A percentile compares a stretch with the other conserved stretches of the same genome.
Evolutionary conservation across 2,113 vertebrate species (phyloP).

Genomic region (Pungitius pungitius): DNA sequence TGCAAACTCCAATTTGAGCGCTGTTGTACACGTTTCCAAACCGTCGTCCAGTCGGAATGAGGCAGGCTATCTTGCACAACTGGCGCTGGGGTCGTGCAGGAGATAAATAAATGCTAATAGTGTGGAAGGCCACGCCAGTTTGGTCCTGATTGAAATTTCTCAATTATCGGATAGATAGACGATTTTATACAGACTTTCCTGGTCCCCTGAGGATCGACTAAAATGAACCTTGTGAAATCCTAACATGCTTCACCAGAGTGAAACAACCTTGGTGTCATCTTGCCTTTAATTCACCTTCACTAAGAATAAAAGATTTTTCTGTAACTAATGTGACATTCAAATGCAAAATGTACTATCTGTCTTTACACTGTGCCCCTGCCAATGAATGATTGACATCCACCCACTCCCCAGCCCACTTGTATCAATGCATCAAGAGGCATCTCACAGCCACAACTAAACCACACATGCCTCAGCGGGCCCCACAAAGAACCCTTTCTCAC

Average conservation of each 20-base stretch:
- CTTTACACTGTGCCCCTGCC: slow-evolving; percentile 31
- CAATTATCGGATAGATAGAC: neutral
- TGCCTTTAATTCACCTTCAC: slow-evolving; percentile 4
- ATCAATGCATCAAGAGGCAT: slow-evolving; percentile 52
- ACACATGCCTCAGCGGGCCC: slow-evolving; percentile 58
- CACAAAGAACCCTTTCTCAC: slow-evolving; percentile 52
- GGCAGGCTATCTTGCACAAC: neutral
- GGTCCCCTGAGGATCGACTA: neutral
- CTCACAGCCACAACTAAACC: slow-evolving; percentile 57
- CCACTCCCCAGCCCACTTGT: slow-evolving; percentile 48
- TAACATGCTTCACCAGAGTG: neutral
- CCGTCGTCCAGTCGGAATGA: neutral
- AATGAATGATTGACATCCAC: slow-evolving; percentile 67
- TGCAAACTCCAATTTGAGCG: slow-evolving; percentile 1
- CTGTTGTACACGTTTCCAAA: slow-evolving; percentile 6
- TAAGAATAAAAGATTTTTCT: slow-evolving; percentile 26
- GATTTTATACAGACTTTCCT: neutral
- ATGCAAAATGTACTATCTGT: slow-evolving; percentile 39
- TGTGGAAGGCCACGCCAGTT: neutral
- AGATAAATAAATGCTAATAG: neutral
- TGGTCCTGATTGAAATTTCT: neutral
- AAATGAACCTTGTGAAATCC: neutral
- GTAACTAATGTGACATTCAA: slow-evolving; percentile 26
- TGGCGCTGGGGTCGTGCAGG: neutral
- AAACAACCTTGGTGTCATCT: neutral